Evolutionary conservation across 2,113 vertebrate genomes (phyloP).

Genomic region (Eublepharis macularius): DNA sequence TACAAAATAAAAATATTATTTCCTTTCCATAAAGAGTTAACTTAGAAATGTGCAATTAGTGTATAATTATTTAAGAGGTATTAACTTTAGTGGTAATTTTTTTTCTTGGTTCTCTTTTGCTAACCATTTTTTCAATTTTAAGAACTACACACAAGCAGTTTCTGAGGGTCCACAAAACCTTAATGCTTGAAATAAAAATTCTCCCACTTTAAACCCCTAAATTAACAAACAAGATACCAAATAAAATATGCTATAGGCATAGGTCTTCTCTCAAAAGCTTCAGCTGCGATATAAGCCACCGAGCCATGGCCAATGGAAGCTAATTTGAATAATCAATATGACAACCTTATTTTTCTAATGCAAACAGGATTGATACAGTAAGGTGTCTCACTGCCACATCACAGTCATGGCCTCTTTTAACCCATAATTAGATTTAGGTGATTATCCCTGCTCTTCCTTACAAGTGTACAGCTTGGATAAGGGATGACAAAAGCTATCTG

Average conservation of each 20-base stretch:
- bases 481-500: constrained; percentile 95
- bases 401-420: constrained; percentile 98
- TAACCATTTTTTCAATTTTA: constrained; percentile 26
- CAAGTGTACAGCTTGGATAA: constrained; percentile 98
- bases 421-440: constrained; percentile 98
- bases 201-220: constrained; percentile 45
- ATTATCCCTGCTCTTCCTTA: constrained; percentile 99
- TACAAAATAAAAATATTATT: neutral
- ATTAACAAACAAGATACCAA: constrained; percentile 72
- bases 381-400: constrained; percentile 92
- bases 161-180: constrained; percentile 67
- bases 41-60: constrained; percentile 54
- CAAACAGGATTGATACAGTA: constrained; percentile 96
- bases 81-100: constrained; percentile 36
- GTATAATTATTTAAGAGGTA: constrained; percentile 27
- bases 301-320: constrained; percentile 77
- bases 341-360: constrained; percentile 99
- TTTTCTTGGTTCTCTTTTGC: neutral
- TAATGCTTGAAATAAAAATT: constrained; percentile 63
- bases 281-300: constrained; percentile 73
- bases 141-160: constrained; percentile 33
- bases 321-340: constrained; percentile 99
- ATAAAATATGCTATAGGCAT: constrained; percentile 64
- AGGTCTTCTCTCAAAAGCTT: constrained; percentile 76
- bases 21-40: constrained; percentile 2